phyloP scores from a whole-genome alignment of 2,888 invertebrate genomes.

The Clitarchus hookeri region DNA sequence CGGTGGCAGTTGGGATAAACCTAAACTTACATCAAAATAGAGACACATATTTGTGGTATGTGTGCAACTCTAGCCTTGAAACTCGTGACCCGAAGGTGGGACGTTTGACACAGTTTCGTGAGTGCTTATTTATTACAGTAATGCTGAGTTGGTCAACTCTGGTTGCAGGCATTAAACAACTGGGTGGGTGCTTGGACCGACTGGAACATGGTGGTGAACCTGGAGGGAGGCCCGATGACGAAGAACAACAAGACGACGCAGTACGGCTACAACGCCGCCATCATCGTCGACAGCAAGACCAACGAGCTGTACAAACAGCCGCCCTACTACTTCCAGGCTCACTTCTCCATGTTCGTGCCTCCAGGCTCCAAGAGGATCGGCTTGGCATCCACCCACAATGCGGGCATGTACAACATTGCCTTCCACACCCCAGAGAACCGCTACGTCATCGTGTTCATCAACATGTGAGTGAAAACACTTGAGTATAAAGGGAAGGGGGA shows the following conservation, averaged over 20 bases:
- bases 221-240: slow-evolving; percentile 11
- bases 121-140: too few species aligned
- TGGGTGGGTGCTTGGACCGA: slow-evolving; percentile 10
- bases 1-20: too few species aligned
- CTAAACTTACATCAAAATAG: too few species aligned
- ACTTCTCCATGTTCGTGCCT: slow-evolving; percentile 15
- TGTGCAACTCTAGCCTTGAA: too few species aligned
- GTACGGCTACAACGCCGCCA: slow-evolving; percentile 20
- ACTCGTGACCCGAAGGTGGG: too few species aligned
- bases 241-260: neutral
- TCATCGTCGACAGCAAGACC: neutral
- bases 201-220: slow-evolving; percentile 12
- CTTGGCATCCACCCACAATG: neutral
- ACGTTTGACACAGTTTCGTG: too few species aligned
- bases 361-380: neutral
- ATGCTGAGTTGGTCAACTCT: neutral
- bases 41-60: too few species aligned
- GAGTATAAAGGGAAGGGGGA: too few species aligned
- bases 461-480: neutral
- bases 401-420: neutral
- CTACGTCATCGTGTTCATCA: neutral
- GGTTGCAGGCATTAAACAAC: slow-evolving; percentile 19
- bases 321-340: slow-evolving; percentile 20
- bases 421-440: slow-evolving; percentile 16
- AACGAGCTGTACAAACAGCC: slow-evolving; percentile 20